phyloP scores from a whole-genome alignment of 2,113 vertebrate genomes.

The Phoenicopterus ruber region DNA sequence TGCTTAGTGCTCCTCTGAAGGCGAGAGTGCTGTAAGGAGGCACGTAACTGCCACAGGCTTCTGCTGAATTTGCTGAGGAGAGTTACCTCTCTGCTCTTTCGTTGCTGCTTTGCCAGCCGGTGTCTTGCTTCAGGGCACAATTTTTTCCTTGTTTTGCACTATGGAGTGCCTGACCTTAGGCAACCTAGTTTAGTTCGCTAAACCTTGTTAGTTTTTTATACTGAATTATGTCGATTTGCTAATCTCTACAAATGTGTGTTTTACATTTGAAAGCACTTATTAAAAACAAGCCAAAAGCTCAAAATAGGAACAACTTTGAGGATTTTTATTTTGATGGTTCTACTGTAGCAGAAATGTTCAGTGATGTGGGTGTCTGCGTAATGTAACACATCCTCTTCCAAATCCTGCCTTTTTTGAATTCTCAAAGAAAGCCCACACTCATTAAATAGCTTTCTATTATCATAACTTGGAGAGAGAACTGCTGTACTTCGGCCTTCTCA shows the following conservation, averaged over 20 bases:
- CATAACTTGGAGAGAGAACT: conserved; percentile 56
- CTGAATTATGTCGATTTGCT: neutral
- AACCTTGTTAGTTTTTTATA: neutral
- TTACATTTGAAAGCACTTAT: neutral
- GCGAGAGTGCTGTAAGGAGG: neutral
- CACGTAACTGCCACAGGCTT: neutral
- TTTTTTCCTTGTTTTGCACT: neutral
- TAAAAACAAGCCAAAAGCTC: neutral
- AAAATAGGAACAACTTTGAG: neutral
- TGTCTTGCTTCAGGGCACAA: neutral
- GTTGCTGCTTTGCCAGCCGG: neutral
- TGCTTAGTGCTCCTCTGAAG: neutral
- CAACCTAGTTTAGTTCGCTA: neutral
- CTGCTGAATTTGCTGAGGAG: neutral
- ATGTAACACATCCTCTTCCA: conserved; percentile 43
- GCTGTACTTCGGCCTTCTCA: conserved; percentile 47
- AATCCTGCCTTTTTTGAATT: conserved; percentile 35
- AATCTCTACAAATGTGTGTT: neutral
- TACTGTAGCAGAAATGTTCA: neutral
- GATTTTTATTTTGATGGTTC: neutral
- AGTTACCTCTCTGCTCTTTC: neutral
- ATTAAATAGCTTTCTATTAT: conserved; percentile 69
- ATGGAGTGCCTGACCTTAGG: neutral
- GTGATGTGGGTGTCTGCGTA: neutral
- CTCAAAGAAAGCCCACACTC: conserved; percentile 48